A percentile compares a stretch with the other conserved stretches of the same genome.
These are phyloP conservation scores for Gyrodactylus salaris DNA, from an alignment of 1,140 invertebrate genomes.

Conservation along the genomic window DNA sequence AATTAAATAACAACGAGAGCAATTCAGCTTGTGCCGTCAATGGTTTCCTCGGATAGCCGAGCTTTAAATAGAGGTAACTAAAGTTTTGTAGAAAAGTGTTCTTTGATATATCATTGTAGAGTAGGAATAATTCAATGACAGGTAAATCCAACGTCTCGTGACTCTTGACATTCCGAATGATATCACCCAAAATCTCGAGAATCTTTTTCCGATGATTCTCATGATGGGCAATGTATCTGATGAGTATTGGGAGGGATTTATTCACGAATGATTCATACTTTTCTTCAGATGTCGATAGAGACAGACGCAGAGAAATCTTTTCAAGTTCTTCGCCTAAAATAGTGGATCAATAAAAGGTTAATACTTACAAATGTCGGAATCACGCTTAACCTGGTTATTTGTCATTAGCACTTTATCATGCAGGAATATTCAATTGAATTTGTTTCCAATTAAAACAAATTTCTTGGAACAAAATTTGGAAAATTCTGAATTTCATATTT, in stretches of 20 bases:
- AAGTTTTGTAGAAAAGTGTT: not conserved
- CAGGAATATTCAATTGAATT: not conserved
- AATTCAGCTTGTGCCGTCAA: slow-evolving; percentile 32
- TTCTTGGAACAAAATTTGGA: too few relatives aligned
- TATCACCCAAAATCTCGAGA: not conserved
- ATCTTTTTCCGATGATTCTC: not conserved
- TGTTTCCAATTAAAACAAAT: not conserved
- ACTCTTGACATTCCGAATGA: not conserved
- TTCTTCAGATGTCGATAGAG: not conserved
- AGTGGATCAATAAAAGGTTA: not conserved
- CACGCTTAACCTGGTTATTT: not conserved
- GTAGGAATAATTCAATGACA: not conserved
- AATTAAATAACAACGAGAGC: slow-evolving; percentile 36
- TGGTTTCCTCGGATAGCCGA: not conserved
- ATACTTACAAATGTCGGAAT: not conserved
- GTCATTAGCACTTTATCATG: not conserved
- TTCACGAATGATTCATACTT: not conserved
- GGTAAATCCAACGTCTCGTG: not conserved
- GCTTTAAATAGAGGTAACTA: not conserved
- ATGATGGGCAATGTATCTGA: not conserved
- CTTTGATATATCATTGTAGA: not conserved
- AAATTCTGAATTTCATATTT: too few relatives aligned
- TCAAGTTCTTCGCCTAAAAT: not conserved
- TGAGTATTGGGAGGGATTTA: not conserved
- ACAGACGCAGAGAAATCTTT: not conserved